A percentile compares a stretch with the other conserved stretches of the same genome.
phyloP scores from a whole-genome alignment of 2,113 vertebrate genomes.

The Oryzias woworae region DNA sequence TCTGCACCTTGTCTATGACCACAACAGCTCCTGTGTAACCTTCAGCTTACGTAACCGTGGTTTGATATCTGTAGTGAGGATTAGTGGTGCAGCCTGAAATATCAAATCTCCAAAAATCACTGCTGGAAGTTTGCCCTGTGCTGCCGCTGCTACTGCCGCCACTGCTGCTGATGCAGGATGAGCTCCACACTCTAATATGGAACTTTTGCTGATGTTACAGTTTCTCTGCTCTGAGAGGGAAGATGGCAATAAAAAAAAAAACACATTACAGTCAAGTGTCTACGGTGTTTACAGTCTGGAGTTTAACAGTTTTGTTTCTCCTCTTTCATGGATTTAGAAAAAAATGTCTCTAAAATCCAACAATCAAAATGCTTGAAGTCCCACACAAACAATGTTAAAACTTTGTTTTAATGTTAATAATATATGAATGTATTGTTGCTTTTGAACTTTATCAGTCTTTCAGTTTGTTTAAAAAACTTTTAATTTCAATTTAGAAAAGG shows the following conservation, averaged over 20 bases:
- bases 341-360: too few species aligned
- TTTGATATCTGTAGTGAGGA: constrained; percentile 57
- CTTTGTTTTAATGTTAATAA: too few species aligned
- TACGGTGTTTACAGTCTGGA: too few species aligned
- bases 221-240: neutral
- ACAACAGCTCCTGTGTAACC: constrained; percentile 27
- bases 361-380: too few species aligned
- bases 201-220: constrained; percentile 5
- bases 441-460: too few species aligned
- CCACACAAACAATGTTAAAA: too few species aligned
- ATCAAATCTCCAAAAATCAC: constrained; percentile 53
- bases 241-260: neutral
- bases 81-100: constrained; percentile 49
- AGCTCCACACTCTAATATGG: constrained; percentile 25
- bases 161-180: constrained; percentile 10
- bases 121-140: constrained; percentile 46
- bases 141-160: constrained; percentile 2
- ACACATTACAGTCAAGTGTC: too few species aligned
- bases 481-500: too few species aligned
- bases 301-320: too few species aligned
- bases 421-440: too few species aligned
- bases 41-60: constrained; percentile 49
- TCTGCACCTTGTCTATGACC: constrained; percentile 7
- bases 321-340: too few species aligned
- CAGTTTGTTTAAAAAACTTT: too few species aligned